Evolutionary conservation across 2,888 invertebrate species (phyloP), one percentile per base, ranked within the genome.

Genomic region (Anoncus sp.): DNA sequence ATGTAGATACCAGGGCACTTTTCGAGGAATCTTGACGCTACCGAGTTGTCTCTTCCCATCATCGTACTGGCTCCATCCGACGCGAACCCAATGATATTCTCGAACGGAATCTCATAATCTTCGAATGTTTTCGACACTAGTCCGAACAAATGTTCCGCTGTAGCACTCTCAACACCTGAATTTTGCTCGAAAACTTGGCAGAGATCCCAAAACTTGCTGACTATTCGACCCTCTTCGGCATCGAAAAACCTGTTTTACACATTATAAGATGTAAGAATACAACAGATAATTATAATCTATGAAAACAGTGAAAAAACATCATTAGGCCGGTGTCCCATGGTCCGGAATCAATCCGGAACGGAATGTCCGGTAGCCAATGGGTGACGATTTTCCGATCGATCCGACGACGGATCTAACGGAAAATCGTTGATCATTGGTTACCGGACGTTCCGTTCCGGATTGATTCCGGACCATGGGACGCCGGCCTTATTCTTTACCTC

Each of bases 31-130:
- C 81, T 59, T 49, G 72, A 81, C 7, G 83, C 74, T 35, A 84
- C 86, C 10, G 83, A 85, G 69, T 86, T 86, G 5, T 76, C 55
- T 14, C 40, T 24, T 12, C 86, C 85, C 82, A 86, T 83, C 80
- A 74, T 82, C 10, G 75, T 75, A 59, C 75, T 79, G 49, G 79
- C 81, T 12, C 69, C 78, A 45, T 81, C 78, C n/a, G 73, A 78
- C 35, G 59, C 80, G 73, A 86, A 87, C 1, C 86, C 84, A 57
- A 86, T 81, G 14, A 85, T 79, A 66, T 84, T 84, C n/a, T 78
- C 51, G 18, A 81, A 77, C 12, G 72, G 71, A 24, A 81, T 72
- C 10, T 53, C 47, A 45, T 69, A 51, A 53, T 75, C 51, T 22
- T 22, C 27, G 35, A 81, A 76, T 1, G 66, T 60, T 9, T 65